These are phyloP conservation scores for Drosophila meridionalis DNA, from an alignment of 2,888 invertebrate species.

Conservation along the genomic window DNA sequence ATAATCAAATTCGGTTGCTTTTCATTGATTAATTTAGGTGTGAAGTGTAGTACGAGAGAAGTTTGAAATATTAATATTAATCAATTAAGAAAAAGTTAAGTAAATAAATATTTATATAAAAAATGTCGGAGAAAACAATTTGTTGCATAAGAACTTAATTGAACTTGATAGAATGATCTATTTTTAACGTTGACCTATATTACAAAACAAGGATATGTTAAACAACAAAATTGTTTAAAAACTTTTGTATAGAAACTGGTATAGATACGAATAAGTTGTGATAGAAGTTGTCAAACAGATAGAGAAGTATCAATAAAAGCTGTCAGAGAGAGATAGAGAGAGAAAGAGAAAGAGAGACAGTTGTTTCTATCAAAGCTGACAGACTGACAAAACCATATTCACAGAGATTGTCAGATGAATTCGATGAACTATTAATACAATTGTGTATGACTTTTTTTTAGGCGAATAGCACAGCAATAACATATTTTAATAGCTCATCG, in stretches of 20 bases:
- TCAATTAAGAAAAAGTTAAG: not conserved
- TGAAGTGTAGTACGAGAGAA: not conserved
- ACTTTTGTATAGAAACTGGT: too few species aligned
- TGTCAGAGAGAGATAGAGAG: not conserved
- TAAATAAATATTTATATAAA: not conserved
- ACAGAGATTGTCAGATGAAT: not conserved
- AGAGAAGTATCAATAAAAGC: not conserved
- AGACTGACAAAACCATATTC: not conserved
- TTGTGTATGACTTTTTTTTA: not conserved
- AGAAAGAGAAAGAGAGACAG: not conserved
- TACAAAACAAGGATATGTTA: too few species aligned
- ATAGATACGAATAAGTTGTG: too few species aligned
- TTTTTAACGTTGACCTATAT: too few species aligned
- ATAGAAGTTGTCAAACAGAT: not conserved
- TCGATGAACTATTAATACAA: not conserved
- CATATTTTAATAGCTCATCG: not conserved
- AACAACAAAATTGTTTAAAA: too few species aligned
- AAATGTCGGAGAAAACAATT: not conserved
- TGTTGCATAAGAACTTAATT: too few species aligned
- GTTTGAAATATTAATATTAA: not conserved
- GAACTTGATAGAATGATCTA: too few species aligned
- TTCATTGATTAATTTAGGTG: slow-evolving; percentile 7
- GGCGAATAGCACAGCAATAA: not conserved
- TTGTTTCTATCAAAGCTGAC: not conserved
- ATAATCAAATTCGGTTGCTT: not conserved